Evolutionary conservation across 2,888 invertebrate genomes (phyloP).

Genomic region (Octonoba sinensis): DNA sequence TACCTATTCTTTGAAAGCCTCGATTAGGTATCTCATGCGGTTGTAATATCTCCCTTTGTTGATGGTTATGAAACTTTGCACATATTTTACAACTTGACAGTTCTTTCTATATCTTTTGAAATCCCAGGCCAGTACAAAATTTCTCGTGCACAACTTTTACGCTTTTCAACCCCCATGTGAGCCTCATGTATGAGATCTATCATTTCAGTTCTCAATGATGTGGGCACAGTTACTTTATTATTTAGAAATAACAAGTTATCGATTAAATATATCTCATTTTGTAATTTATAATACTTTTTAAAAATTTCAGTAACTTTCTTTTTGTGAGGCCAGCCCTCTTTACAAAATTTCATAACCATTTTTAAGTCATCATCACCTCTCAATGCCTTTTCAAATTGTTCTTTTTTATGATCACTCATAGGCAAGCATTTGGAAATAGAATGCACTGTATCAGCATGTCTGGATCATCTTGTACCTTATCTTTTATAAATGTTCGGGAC

Average conservation of each 20-base stretch:
- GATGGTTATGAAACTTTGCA: background rate
- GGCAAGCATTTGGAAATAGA: slow-evolving; percentile 2
- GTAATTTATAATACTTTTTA: slow-evolving; percentile 7
- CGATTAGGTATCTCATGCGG: background rate
- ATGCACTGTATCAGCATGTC: background rate
- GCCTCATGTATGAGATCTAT: slow-evolving; percentile 7
- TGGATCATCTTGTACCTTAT: slow-evolving; percentile 7
- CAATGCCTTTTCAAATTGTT: slow-evolving; percentile 5
- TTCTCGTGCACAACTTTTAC: slow-evolving; percentile 11
- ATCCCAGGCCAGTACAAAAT: too few relatives aligned
- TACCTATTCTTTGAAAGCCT: slow-evolving; percentile 10
- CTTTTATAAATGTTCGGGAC: slow-evolving; percentile 15
- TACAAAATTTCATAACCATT: slow-evolving; percentile 7
- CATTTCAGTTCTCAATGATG: background rate
- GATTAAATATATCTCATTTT: too few relatives aligned
- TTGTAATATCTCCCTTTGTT: background rate
- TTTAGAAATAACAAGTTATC: slow-evolving; percentile 8
- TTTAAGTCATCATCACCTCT: slow-evolving; percentile 3
- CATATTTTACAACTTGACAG: too few relatives aligned
- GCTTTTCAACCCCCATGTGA: slow-evolving; percentile 17
- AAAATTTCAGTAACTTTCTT: background rate
- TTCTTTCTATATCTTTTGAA: too few relatives aligned
- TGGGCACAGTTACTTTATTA: slow-evolving; percentile 1
- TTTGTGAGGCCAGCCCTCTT: slow-evolving; percentile 12
- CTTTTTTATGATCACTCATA: slow-evolving; percentile 9